These are phyloP conservation scores for Callorhinus ursinus DNA, from an alignment of 2,113 vertebrate genomes.

Conservation along the genomic window DNA sequence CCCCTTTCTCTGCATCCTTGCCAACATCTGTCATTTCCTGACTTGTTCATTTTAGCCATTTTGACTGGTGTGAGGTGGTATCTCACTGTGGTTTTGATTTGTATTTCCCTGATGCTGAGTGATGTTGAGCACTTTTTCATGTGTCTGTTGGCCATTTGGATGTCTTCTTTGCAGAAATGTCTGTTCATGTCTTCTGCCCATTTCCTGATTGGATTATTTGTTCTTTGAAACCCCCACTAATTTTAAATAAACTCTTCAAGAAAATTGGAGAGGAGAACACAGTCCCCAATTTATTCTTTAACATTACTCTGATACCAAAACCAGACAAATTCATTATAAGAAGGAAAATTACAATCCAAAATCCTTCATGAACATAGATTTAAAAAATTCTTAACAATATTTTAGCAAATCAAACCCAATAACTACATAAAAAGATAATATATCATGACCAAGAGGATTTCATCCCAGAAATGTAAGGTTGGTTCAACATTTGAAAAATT, in stretches of 20 bases:
- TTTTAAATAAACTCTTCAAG: conserved; percentile 8
- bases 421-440: background rate
- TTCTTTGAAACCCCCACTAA: background rate
- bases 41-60: too few relatives aligned
- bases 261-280: background rate
- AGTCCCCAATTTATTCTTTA: background rate
- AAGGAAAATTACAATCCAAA: background rate
- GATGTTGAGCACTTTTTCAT: too few relatives aligned
- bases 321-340: background rate
- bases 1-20: too few relatives aligned
- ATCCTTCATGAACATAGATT: background rate
- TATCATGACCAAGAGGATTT: background rate
- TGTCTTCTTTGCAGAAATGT: too few relatives aligned
- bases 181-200: too few relatives aligned
- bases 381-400: background rate
- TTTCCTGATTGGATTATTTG: too few relatives aligned
- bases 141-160: too few relatives aligned
- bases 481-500: conserved; percentile 1
- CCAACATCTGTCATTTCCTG: too few relatives aligned
- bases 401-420: background rate
- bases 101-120: too few relatives aligned
- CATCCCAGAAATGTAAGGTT: background rate
- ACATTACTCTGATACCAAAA: conserved; percentile 2
- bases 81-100: too few relatives aligned
- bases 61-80: too few relatives aligned